Evolutionary conservation across 1,140 invertebrate genomes (phyloP), one percentile per base, ranked within the genome.

Genomic region (Neelides sp.): DNA sequence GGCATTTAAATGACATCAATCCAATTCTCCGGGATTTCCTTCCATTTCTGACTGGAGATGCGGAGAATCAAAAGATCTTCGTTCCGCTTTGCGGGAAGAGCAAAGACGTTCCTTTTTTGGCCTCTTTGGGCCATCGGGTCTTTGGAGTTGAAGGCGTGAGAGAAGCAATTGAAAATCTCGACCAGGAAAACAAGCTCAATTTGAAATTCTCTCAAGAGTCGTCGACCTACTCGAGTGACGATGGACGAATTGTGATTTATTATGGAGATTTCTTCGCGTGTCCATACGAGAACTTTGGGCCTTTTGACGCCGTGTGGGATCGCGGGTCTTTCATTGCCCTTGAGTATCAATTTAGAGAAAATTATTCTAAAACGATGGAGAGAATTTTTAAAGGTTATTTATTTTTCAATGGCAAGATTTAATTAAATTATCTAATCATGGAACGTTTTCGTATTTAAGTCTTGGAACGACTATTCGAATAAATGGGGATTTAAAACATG

Each of bases 291-390:
- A 28, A 54, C 12, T 54, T 35, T 36, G 60, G 58, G 20, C 59
- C 57, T 5, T 63, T 63, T 45, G 57, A 63, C 36, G 50, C 24
- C 28, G 32, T 63, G 36, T 63, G 59, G 59, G 61, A 63, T 36
- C 27, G 61, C 26, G 59, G 54, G 4, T 62, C 60, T 3, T 44
- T 63, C n/a, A 59, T 55, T 19, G 58, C 60, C 2, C 20, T 63
- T 10, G 42, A 55, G 8, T 44, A 57, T 28, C n/a, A 42, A 22
- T n/a, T n/a, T n/a, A n/a, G n/a, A n/a, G n/a, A n/a, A n/a, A n/a
- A n/a, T n/a, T n/a, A n/a, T n/a, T n/a, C n/a, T n/a, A n/a, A n/a
- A n/a, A n/a, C n/a, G n/a, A n/a, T n/a, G n/a, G n/a, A n/a, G n/a
- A n/a, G n/a, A n/a, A n/a, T n/a, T n/a, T n/a, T n/a, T n/a, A n/a